Evolutionary conservation across 2,113 vertebrate genomes (phyloP), one percentile per base, ranked within the genome.

Genomic region (Cavia aperea): DNA sequence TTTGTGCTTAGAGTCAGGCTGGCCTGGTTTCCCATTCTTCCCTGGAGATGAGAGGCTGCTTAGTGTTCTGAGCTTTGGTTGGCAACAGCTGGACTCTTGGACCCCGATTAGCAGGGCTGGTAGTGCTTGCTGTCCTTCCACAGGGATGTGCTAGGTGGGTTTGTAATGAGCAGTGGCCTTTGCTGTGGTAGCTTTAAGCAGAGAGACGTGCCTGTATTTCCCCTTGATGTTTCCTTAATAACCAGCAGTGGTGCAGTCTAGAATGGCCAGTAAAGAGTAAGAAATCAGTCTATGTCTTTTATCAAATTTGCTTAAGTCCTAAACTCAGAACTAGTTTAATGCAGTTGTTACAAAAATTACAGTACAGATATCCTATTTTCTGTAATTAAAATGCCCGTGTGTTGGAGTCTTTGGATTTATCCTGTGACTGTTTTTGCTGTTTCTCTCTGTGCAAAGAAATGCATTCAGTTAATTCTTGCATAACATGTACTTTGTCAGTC

Each of bases 221-320:
- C 60, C 62, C 56, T 87, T 92, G 89, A 89, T 89, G 62, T 93
- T 94, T 94, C 93, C 92, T 92, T 94, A 90, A 92, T 93, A 68
- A 73, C 60, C 46, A 78, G 33, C 62, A 49, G 23, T 85, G 88
- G 24, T 89, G 72, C 93, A 75, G 84, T 85, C 87, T 90, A 31
- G n/a, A 65, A 10, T 72, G 86, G 33, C 46, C 73, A 19, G 51
- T 9, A 54, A 23, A 46, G 60, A 86, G 58, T 62, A 66, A 89
- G 68, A 89, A 87, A 91, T 92, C 88, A 73, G 62, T 33, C 49
- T 88, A 0, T 66, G 46, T 93, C 81, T 81, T 72, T 62, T 81
- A 63, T 66, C 83, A 70, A 65, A 31, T 56, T 94, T 78, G 19
- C n/a, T 86, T 60, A 88, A 70, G n/a, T 86, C 24, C 58, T 90